phyloP scores from a whole-genome alignment of 2,888 invertebrate species.

The Chrysotoxum bicinctum region DNA sequence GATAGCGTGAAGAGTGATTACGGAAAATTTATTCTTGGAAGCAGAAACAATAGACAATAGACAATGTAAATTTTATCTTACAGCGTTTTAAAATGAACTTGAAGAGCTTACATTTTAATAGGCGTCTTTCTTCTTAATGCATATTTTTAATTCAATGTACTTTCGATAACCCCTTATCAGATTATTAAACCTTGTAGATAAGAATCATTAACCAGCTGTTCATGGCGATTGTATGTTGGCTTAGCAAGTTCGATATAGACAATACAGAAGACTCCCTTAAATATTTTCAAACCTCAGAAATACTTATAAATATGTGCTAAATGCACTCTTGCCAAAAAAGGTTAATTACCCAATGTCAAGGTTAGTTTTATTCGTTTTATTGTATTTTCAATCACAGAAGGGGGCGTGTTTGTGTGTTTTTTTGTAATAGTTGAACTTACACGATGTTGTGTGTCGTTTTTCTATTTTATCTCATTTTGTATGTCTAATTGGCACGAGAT shows the following conservation, averaged over 20 bases:
- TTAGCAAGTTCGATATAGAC: too few species aligned
- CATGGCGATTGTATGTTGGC: background rate
- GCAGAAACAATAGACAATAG: too few species aligned
- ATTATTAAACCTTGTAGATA: background rate
- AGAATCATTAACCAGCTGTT: background rate
- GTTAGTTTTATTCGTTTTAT: slow-evolving; percentile 33
- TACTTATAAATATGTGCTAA: background rate
- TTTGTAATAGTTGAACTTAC: background rate
- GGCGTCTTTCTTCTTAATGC: too few species aligned
- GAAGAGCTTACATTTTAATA: too few species aligned
- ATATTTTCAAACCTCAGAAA: background rate
- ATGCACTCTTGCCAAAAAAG: slow-evolving; percentile 40
- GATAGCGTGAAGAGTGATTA: too few species aligned
- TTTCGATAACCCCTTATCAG: too few species aligned
- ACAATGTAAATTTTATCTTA: too few species aligned
- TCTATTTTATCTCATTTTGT: slow-evolving; percentile 1
- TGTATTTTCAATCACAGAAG: slow-evolving; percentile 3
- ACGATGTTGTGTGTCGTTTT: slow-evolving; percentile 16
- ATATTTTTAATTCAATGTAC: too few species aligned
- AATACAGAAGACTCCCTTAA: background rate
- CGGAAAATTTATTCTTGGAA: too few species aligned
- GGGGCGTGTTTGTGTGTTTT: slow-evolving; percentile 49
- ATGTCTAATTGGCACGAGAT: slow-evolving; percentile 61
- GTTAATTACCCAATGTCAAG: slow-evolving; percentile 48
- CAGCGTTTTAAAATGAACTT: too few species aligned